Base-by-base conservation (phyloP, 1,140 invertebrate genomes). In the Sminthurinus signatus region DNA sequence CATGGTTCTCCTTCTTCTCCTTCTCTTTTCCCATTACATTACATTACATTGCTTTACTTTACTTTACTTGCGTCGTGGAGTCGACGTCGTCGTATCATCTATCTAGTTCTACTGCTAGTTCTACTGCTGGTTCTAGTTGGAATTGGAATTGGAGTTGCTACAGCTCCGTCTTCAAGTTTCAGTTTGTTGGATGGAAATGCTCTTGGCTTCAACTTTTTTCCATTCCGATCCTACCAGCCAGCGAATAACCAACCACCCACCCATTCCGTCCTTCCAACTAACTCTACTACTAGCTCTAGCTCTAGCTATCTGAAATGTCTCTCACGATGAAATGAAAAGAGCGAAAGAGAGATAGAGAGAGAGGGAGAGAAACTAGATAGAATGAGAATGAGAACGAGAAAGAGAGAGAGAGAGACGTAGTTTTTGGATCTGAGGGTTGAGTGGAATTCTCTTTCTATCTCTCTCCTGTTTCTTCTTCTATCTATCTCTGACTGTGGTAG, bases 341-440 rank as follows among this genome's bases (percentile, higher is more conserved):
- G 5, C 32, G 32, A 8, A 15, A 36, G 32, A 36, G 32, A 36
- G 5, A 36, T 36, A 27, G 51, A 27, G 27, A 21, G 27, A 54
- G 21, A 54, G 51, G 54, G n/a, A 39, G 32, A n/a, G n/a, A n/a
- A n/a, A n/a, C n/a, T n/a, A n/a, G n/a, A n/a, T n/a, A n/a, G n/a
- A n/a, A n/a, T n/a, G n/a, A n/a, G n/a, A n/a, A n/a, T n/a, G n/a
- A n/a, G n/a, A n/a, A n/a, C n/a, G n/a, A n/a, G 54, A 32, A 19
- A 57, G 32, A 39, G 36, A 39, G n/a, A 25, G 56, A 32, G 39
- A 23, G 21, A 59, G 56, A 44, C 14, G 42, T 23, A 29, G 36
- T 43, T 32, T 59, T 44, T 59, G 56, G 39, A 44, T 42, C 32
- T 32, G 56, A 32, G 39, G 39, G 56, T 5, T 36, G 32, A 36